Percentiles rank a stretch among this genome's conserved stretches.
phyloP scores from a whole-genome alignment of 2,888 invertebrate genomes.

The Unio delphinus region DNA sequence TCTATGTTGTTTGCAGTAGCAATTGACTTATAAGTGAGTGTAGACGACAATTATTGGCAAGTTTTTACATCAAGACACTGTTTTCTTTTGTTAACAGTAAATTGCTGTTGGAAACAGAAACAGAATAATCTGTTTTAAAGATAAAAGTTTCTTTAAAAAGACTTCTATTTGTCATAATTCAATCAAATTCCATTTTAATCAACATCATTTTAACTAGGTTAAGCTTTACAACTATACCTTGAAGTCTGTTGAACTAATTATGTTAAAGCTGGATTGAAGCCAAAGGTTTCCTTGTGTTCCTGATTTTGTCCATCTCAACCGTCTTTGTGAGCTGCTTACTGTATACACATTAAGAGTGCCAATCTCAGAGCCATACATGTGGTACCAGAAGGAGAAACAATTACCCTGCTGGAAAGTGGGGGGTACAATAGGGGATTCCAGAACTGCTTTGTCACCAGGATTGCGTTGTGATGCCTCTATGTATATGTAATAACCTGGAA shows the following conservation, averaged over 20 bases:
- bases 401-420: slow-evolving; percentile 40
- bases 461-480: slow-evolving; percentile 81
- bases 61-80: too few species aligned
- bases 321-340: slow-evolving; percentile 20
- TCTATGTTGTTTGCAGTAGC: too few species aligned
- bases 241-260: slow-evolving; percentile 50
- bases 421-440: slow-evolving; percentile 42
- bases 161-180: background rate
- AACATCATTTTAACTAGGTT: too few species aligned
- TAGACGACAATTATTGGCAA: too few species aligned
- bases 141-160: too few species aligned
- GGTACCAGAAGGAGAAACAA: slow-evolving; percentile 65
- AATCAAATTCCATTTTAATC: too few species aligned
- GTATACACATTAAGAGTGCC: slow-evolving; percentile 52
- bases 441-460: slow-evolving; percentile 78
- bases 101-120: too few species aligned
- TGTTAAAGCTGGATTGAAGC: slow-evolving; percentile 51
- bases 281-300: slow-evolving; percentile 60
- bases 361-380: slow-evolving; percentile 62
- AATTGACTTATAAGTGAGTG: too few species aligned
- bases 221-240: slow-evolving; percentile 29
- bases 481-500: slow-evolving; percentile 79
- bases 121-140: too few species aligned
- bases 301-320: slow-evolving; percentile 43
- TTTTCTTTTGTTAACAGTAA: too few species aligned